Evolutionary conservation across 2,888 invertebrate species (phyloP), one percentile per base, ranked within the genome.

Genomic region (Oscheius sp.): DNA sequence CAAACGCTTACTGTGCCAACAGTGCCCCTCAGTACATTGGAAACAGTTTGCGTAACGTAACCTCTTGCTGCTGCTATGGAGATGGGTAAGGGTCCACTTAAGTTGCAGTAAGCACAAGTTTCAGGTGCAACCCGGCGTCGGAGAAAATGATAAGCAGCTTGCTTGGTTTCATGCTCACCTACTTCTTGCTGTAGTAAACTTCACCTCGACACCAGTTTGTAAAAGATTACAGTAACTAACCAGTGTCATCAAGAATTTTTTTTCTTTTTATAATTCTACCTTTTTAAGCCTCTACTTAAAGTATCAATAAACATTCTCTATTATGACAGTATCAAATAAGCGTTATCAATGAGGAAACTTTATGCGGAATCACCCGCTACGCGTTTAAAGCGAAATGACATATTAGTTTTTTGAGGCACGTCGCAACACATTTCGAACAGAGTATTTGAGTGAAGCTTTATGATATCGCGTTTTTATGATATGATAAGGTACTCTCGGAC

Each of bases 61-160:
- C 47, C 13, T 11, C 29, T 11, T 70, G 70, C 33, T 70, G 70
- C 37, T 70, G 70, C 37, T 70, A 70, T 21, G 70, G 70, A 47
- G 70, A 70, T 42, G 59, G 70, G 70, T 70, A 57, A 51, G 53
- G 3, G 3, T 21, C 0, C 2, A 7, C 21, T 1, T 53, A 29
- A 50, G n/a, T n/a, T 1, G 55, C 3, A 35, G 32, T 33, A 7
- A 47, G 29, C 9, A 32, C 35, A 2, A 37, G 32, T 35, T 68
- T 51, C 35, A 68, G 68, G n/a, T 68, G 68, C 21, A 68, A 68
- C 55, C 37, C 21, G 1, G 37, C 42, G 35, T 10, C 68, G 13
- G 11, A 55, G 42, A 35, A 35, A n/a, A 35, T 53, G n/a, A 11
- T 68, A 13, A 21, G 55, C n/a, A 37, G 55, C 10, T 11, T 35